Evolutionary conservation across 1,140 invertebrate genomes (phyloP), one percentile per base, ranked within the genome.

Genomic region (Copidosoma floridanum): DNA sequence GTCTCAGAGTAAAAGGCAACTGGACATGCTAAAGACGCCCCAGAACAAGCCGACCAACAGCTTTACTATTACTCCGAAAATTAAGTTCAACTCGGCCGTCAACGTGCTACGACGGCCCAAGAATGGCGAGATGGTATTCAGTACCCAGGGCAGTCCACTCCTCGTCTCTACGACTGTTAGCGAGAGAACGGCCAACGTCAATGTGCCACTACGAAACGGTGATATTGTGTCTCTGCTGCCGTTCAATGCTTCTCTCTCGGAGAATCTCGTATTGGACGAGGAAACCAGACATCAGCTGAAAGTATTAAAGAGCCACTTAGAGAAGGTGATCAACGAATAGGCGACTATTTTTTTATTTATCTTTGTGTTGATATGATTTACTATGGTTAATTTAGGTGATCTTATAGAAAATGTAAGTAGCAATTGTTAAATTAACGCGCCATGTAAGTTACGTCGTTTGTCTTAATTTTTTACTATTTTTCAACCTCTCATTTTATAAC

Each of bases 81-180:
- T 88, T 38, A 81, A 81, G 48, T 83, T 83, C 0, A 83, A 86
- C 52, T 83, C 83, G 3, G 83, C 86, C 2, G 69, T 87, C 64
- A 82, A 84, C 43, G 71, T 87, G 16, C 65, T 88, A 41, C 75
- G 86, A 29, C 81, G 83, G 61, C 86, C 86, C 20, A 78, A 84
- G 2, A 78, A 82, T 61, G 86, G 86, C 2, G 86, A 88, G 75
- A 84, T 86, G 75, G 86, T 85, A 11, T 76, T 88, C 18, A 88
- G 86, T 41, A 83, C 87, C 80, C 81, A 83, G 21, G 86, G 86
- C 16, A 87, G 85, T 57, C 87, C 86, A 0, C 73, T 88, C 7
- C 74, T 87, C 66, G 84, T 86, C 3, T 82, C 83, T 6, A 65
- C 75, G 14, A 54, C 71, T 26, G 26, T 76, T 8, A 66, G 77